Conservation (phyloP, 1,140 invertebrate species). For the Leptinotarsa undecemlineata region DNA sequence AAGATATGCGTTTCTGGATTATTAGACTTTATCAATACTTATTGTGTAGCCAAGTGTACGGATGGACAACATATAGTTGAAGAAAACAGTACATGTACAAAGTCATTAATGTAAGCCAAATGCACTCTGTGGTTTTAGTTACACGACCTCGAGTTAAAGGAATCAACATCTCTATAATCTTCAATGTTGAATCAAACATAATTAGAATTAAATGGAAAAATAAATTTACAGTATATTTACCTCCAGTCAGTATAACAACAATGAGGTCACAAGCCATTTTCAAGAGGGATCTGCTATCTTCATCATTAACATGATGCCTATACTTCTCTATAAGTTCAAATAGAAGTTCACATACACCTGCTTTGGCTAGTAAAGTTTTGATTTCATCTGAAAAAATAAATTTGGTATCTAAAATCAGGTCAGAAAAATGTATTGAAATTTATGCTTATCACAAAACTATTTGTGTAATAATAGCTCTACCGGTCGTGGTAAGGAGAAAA, state of each 20-base stretch:
- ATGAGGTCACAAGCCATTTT: slow-evolving; percentile 86
- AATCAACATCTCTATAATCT: background rate
- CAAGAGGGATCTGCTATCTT: slow-evolving; percentile 72
- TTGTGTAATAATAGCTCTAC: background rate
- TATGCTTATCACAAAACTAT: slow-evolving; percentile 17
- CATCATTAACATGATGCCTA: slow-evolving; percentile 61
- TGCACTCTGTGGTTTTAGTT: no score
- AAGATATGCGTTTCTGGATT: no score
- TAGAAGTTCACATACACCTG: slow-evolving; percentile 74
- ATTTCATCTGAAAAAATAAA: slow-evolving; percentile 66
- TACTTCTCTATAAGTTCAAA: slow-evolving; percentile 76
- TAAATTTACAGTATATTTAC: slow-evolving; percentile 55
- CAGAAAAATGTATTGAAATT: background rate
- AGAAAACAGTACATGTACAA: no score
- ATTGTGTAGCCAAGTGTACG: no score
- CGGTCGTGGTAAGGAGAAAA: no score
- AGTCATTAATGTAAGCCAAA: no score
- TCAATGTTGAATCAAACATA: background rate
- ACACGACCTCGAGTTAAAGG: no score
- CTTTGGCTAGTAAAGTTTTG: slow-evolving; percentile 74
- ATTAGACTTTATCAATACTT: no score
- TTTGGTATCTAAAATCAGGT: no score
- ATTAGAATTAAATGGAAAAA: background rate
- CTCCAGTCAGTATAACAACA: slow-evolving; percentile 81
- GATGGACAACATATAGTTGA: no score